Base-by-base conservation (phyloP, 1,140 invertebrate species). In the Papilio aristodemus region DNA sequence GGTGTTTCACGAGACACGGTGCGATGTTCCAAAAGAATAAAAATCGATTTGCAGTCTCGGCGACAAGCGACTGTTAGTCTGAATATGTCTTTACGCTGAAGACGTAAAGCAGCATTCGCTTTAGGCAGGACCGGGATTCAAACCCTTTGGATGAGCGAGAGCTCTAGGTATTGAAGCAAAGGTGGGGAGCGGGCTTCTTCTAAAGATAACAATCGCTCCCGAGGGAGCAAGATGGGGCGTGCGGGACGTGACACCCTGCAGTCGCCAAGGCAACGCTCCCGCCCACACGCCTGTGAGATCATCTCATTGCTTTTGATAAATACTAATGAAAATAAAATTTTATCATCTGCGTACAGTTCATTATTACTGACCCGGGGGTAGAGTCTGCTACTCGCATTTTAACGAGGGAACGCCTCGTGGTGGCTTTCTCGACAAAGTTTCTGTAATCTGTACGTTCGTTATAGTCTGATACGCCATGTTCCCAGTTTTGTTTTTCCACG, bases 271-370 rank as follows among this genome's bases (percentile, higher is more conserved):
- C 81, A 76, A 91, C 87, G 74, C 77, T 62, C 78, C 76, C 84
- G 80, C 81, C 85, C 85, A 82, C 77, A 70, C 76, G 73, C 76
- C 80, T 78, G 64, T 66, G 74, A 83, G 85, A 90, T 89, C 79
- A 90, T 87, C 86, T 81, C 74, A 78, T 66, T n/a, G 77, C 79
- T 81, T 83, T 84, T 66, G 63, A 78, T 86, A 86, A 86, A 86
- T 83, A 84, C 78, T 85, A 85, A 80, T 87, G 83, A 87, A 84
- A 89, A 90, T 88, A 89, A 88, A 87, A 86, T 89, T 88, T 88
- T 90, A 89, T 90, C 87, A 90, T 90, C 82, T 80, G 73, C 78
- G 70, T 74, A 71, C 74, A 85, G 80, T 89, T 88, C 86, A 88
- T 89, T 90, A 89, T 85, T 89, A 81, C 75, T 87, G 79, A 81